These are phyloP conservation scores for Sylvia borin DNA, from an alignment of 2,797 vertebrate genomes.

Conservation along the genomic window DNA sequence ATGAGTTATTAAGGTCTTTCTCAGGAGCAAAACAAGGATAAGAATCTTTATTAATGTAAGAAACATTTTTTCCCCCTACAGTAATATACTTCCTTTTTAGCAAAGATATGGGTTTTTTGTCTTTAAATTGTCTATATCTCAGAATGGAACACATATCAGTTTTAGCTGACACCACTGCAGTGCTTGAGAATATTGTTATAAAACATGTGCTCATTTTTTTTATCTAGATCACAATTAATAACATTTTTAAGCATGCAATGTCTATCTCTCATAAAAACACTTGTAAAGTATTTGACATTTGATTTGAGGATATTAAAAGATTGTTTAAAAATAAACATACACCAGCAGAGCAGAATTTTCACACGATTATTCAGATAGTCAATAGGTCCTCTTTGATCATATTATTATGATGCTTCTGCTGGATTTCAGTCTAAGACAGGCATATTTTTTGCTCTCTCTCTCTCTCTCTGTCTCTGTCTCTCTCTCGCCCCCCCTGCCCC, in stretches of 20 bases:
- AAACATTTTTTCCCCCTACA: conserved; percentile 15
- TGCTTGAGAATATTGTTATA: conserved; percentile 47
- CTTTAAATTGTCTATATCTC: conserved; percentile 58
- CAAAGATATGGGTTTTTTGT: conserved; percentile 10
- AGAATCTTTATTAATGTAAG: conserved; percentile 65
- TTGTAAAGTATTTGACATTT: conserved; percentile 63
- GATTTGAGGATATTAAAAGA: conserved; percentile 69
- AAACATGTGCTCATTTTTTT: conserved; percentile 65
- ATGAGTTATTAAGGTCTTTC: conserved; percentile 73
- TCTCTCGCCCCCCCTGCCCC: background rate
- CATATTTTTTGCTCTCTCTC: conserved; percentile 21
- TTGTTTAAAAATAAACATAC: conserved; percentile 67
- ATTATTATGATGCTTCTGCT: conserved; percentile 61
- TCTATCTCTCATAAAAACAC: conserved; percentile 51
- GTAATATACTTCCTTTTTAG: conserved; percentile 60
- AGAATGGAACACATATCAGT: conserved; percentile 20
- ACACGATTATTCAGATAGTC: conserved; percentile 65
- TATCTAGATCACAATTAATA: conserved; percentile 68
- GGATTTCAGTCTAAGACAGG: conserved; percentile 65
- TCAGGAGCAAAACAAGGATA: conserved; percentile 67
- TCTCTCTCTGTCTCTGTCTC: background rate
- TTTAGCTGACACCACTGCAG: conserved; percentile 45
- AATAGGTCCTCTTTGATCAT: conserved; percentile 68
- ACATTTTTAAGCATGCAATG: conserved; percentile 56
- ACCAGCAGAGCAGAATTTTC: conserved; percentile 57